Evolutionary conservation across 2,113 vertebrate species (phyloP).

Genomic region (Choloepus hoffmanni): DNA sequence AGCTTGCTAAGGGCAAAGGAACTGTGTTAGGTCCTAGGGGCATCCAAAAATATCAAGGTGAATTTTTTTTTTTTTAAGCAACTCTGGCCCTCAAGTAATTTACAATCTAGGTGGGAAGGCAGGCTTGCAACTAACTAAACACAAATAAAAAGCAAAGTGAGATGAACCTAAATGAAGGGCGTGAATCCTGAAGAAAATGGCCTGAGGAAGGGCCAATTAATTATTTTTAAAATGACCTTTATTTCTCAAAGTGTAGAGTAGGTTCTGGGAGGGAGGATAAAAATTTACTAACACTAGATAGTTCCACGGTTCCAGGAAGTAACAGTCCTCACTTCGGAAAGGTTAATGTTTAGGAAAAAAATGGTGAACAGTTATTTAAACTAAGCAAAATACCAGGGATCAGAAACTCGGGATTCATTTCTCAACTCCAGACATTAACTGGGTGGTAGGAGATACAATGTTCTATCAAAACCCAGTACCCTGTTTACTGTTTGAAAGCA

Average conservation of each 20-base stretch:
- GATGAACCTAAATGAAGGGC: slow-evolving; percentile 64
- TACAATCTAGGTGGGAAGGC: slow-evolving; percentile 65
- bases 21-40: neutral
- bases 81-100: slow-evolving; percentile 53
- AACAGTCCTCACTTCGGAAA: slow-evolving; percentile 70
- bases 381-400: slow-evolving; percentile 64
- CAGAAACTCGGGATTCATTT: slow-evolving; percentile 59
- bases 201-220: slow-evolving; percentile 48
- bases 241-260: slow-evolving; percentile 63
- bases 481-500: neutral
- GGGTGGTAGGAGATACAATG: slow-evolving; percentile 20
- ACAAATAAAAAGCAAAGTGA: slow-evolving; percentile 62
- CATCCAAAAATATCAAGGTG: slow-evolving; percentile 26
- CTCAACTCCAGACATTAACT: slow-evolving; percentile 48
- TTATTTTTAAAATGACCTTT: slow-evolving; percentile 64
- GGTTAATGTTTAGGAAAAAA: slow-evolving; percentile 72
- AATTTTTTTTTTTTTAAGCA: neutral
- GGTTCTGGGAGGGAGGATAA: neutral
- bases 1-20: slow-evolving; percentile 22
- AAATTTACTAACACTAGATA: slow-evolving; percentile 57
- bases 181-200: slow-evolving; percentile 49
- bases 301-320: slow-evolving; percentile 52
- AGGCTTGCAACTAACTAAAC: slow-evolving; percentile 59
- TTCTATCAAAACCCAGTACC: slow-evolving; percentile 49
- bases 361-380: slow-evolving; percentile 74